Base-by-base conservation (phyloP, 2,888 invertebrate species). In the Merodon equestris region DNA sequence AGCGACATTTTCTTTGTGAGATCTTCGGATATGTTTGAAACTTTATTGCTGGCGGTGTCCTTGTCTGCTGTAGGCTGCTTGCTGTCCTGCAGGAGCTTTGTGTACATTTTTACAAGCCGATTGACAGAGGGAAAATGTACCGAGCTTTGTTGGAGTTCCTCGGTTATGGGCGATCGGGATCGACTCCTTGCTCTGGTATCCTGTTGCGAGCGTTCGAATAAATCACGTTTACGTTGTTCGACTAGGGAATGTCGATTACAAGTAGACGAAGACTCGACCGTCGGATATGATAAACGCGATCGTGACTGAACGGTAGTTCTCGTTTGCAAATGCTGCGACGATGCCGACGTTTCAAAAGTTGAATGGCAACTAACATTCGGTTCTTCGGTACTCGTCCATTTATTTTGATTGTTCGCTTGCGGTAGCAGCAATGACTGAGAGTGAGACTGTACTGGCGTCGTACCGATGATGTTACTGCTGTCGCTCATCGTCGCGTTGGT, bases 31-130 rank as follows among this genome's bases (percentile, higher is more conserved):
- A 81, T 75, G 71, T 81, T 64, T 81, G 14, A 19, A 10, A n/a
- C 58, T n/a, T n/a, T n/a, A 0, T 51, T 74, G 19, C 45, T 79
- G 57, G 14, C 45, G 50, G 34, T 44, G 36, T 53, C 50, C 40
- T 66, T 63, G 13, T 5, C 51, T 56, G 70, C 14, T 7, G 54
- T 27, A 45, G 63, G 63, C n/a, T 61, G 56, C 54, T 83, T 83
- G 45, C 75, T 83, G 18, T 82, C 77, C 60, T 82, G 73, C 15
- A 83, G 42, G 10, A 83, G 54, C 63, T 83, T 81, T 44, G 83
- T 81, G 66, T 83, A 83, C 83, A 83, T 84, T 83, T 83, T 82
- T 5, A 83, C 82, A 19, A 82, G 73, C 18, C 81, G 81, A 51
- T 82, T 75, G 60, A 83, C 83, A 57, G 83, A 83, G 45, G 83